These are phyloP conservation scores for Volucella zonaria DNA, from an alignment of 2,888 invertebrate genomes.

Conservation along the genomic window DNA sequence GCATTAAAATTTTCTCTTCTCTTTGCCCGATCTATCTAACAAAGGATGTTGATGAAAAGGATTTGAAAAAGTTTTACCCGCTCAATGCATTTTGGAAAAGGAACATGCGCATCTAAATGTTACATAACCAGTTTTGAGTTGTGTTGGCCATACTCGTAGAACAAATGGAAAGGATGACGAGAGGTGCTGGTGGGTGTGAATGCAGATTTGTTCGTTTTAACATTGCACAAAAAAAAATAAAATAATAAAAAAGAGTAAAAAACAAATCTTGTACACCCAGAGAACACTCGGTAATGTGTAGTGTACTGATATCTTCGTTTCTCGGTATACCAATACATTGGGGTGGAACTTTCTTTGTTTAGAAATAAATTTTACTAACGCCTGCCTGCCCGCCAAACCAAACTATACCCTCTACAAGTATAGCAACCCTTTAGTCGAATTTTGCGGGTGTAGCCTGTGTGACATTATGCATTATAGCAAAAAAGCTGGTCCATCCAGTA, in stretches of 20 bases:
- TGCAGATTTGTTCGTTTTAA: conserved; percentile 61
- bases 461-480: background rate
- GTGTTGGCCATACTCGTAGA: background rate
- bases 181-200: conserved; percentile 39
- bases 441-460: conserved; percentile 2
- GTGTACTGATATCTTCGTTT: conserved; percentile 15
- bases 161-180: background rate
- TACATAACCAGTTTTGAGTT: conserved; percentile 68
- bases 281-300: conserved; percentile 36
- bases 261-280: conserved; percentile 37
- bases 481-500: too few relatives aligned
- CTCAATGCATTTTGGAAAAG: conserved; percentile 66
- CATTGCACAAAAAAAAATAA: too few relatives aligned
- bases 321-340: conserved; percentile 17
- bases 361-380: conserved; percentile 12
- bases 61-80: conserved; percentile 56
- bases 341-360: conserved; percentile 54
- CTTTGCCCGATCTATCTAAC: conserved; percentile 15
- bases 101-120: conserved; percentile 69
- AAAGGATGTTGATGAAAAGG: conserved; percentile 53
- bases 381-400: conserved; percentile 10
- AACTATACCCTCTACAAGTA: background rate
- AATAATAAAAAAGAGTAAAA: conserved; percentile 48
- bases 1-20: conserved; percentile 17
- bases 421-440: background rate